Percentiles rank a stretch among this genome's conserved stretches.
phyloP scores from a whole-genome alignment of 2,888 invertebrate species.

The Tinea trinotella region DNA sequence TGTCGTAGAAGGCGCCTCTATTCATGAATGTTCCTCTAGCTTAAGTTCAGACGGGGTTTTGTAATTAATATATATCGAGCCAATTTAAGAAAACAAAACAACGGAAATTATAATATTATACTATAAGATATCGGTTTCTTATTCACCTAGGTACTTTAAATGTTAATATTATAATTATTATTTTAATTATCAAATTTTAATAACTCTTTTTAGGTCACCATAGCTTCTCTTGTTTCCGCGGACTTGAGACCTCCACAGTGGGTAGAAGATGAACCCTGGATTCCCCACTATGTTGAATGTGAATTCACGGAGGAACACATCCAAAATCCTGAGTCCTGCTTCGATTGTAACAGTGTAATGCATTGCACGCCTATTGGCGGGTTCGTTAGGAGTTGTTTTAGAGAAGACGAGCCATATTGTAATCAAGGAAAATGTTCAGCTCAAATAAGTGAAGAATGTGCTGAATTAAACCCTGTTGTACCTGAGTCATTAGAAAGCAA shows the following conservation, averaged over 20 bases:
- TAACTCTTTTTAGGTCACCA: background rate
- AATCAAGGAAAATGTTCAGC: slow-evolving; percentile 21
- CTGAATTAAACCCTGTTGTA: background rate
- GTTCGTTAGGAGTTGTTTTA: slow-evolving; percentile 22
- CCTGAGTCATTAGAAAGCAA: background rate
- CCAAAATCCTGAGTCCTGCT: slow-evolving; percentile 22
- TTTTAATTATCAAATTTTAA: too few relatives aligned
- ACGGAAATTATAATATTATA: too few relatives aligned
- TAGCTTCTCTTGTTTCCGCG: background rate
- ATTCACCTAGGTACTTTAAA: too few relatives aligned
- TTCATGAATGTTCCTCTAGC: too few relatives aligned
- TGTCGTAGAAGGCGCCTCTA: too few relatives aligned
- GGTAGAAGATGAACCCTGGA: slow-evolving; percentile 14
- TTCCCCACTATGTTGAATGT: slow-evolving; percentile 24
- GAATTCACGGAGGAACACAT: slow-evolving; percentile 20
- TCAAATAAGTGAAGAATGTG: slow-evolving; percentile 21
- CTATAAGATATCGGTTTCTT: too few relatives aligned
- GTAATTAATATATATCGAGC: too few relatives aligned
- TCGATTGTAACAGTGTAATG: slow-evolving; percentile 23
- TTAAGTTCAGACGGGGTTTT: too few relatives aligned
- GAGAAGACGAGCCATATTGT: slow-evolving; percentile 22
- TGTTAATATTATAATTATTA: too few relatives aligned
- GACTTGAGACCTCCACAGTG: background rate
- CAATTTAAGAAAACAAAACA: too few relatives aligned
- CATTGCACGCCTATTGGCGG: slow-evolving; percentile 24